These are phyloP conservation scores for Bradypus variegatus DNA, from an alignment of 2,797 vertebrate species.

Conservation along the genomic window DNA sequence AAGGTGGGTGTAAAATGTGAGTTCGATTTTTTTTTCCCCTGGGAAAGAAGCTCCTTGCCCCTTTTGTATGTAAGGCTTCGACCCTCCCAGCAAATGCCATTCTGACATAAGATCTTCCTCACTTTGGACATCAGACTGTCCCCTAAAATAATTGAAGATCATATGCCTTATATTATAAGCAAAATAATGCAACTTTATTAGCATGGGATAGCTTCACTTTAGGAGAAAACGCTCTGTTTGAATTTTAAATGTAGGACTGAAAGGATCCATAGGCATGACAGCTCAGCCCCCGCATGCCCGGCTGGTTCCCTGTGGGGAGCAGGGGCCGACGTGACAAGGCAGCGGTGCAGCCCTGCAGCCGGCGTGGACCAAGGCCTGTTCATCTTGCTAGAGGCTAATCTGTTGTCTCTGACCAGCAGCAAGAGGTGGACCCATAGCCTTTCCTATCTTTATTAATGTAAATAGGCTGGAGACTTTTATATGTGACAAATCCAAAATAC, in stretches of 20 bases:
- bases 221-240: not conserved
- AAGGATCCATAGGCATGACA: accelerated
- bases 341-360: accelerated
- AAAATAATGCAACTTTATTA: not conserved
- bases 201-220: not conserved
- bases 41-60: not conserved
- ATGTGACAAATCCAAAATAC: not conserved
- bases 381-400: not conserved
- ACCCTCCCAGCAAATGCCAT: not conserved
- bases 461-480: not conserved
- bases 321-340: not conserved
- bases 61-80: not conserved
- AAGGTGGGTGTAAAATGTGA: not conserved
- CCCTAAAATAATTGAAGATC: not conserved
- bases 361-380: accelerated
- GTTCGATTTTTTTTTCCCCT: not conserved
- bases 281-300: accelerated
- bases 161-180: not conserved
- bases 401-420: too few species aligned
- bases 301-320: too few species aligned
- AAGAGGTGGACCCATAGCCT: not conserved
- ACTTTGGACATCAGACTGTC: not conserved
- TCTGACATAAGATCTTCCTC: not conserved
- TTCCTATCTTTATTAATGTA: not conserved
- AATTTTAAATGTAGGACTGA: not conserved